Evolutionary conservation across 2,888 invertebrate species (phyloP), one percentile per base, ranked within the genome.

Genomic region (Dryobotodes eremita): DNA sequence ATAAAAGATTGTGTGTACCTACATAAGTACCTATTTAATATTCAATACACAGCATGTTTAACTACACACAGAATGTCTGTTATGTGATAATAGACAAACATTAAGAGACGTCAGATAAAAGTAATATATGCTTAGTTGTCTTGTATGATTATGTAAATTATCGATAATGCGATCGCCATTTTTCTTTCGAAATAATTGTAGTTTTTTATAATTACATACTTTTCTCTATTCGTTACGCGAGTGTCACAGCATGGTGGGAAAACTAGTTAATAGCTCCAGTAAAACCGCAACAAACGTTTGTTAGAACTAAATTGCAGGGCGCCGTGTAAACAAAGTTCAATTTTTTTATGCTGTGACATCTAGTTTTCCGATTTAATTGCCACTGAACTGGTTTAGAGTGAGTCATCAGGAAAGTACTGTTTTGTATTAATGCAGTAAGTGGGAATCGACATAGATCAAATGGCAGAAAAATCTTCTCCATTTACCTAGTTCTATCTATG

Each of bases 61-160:
- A 73, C 36, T 66, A 80, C 61, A 80, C 62, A 71, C 48, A 57
- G 55, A 72, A 65, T 53, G 53, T 48, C 53, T 77, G 77, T 71
- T 74, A 62, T 66, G 61, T 80, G 85, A 55, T 84, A 77, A 73
- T 73, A 73, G 61, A 66, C 81, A 84, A 83, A 80, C 20, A 84
- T 13, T 10, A 20, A 42, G 15, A 68, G 77, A 73, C 71, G 85
- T 84, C 77, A 68, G 59, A 62, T 71, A 31, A 65, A 64, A 71
- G 83, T 59, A 84, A 71, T 77, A 77, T 77, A 61, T 82, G 66
- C 71, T 71, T 77, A 73, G 57, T 68, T 59, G 69, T 82, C 72
- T 74, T 62, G 61, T 62, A 48, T 13, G 17, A 50, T 10, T 66
- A 71, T 76, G 62, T 72, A 68, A 61, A 74, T 26, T 50, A 77